Conservation (phyloP, 2,113 vertebrate species). For the Gobio gobio region DNA sequence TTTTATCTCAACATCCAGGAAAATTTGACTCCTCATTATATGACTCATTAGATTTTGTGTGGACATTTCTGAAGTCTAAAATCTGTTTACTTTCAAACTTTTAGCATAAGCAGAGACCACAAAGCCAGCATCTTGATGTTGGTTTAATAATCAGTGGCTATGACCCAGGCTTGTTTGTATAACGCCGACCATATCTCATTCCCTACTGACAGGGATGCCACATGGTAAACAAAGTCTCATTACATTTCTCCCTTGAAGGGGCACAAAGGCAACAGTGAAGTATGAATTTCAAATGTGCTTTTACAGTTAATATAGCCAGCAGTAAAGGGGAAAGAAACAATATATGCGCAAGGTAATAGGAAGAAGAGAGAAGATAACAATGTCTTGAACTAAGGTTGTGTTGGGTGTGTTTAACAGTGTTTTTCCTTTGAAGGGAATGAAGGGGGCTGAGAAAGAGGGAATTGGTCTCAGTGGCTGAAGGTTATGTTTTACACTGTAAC, state of each 20-base stretch:
- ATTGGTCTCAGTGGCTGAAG: background rate
- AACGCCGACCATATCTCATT: constrained; percentile 16
- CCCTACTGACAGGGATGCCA: constrained; percentile 32
- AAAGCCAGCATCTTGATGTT: background rate
- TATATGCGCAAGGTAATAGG: constrained; percentile 13
- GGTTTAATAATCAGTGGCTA: constrained; percentile 25
- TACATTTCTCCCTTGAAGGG: constrained; percentile 38
- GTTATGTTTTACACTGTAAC: background rate
- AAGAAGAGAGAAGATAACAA: constrained; percentile 7
- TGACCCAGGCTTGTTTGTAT: constrained; percentile 6
- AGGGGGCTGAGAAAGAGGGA: background rate
- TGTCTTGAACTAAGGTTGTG: constrained; percentile 1
- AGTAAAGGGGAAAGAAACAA: constrained; percentile 23
- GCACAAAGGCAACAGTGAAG: constrained; percentile 23
- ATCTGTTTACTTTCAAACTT: background rate
- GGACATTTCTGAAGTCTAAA: background rate
- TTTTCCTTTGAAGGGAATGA: constrained; percentile 20
- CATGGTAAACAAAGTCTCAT: constrained; percentile 47
- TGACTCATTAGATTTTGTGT: background rate
- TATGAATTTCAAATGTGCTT: constrained; percentile 36
- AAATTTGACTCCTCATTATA: background rate
- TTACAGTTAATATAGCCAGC: constrained; percentile 29
- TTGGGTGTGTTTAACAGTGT: background rate
- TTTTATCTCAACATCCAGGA: background rate
- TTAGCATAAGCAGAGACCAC: background rate